A percentile compares a stretch with the other conserved stretches of the same genome.
Conservation (phyloP, 2,797 vertebrate genomes). For the Microcaecilia unicolor region DNA sequence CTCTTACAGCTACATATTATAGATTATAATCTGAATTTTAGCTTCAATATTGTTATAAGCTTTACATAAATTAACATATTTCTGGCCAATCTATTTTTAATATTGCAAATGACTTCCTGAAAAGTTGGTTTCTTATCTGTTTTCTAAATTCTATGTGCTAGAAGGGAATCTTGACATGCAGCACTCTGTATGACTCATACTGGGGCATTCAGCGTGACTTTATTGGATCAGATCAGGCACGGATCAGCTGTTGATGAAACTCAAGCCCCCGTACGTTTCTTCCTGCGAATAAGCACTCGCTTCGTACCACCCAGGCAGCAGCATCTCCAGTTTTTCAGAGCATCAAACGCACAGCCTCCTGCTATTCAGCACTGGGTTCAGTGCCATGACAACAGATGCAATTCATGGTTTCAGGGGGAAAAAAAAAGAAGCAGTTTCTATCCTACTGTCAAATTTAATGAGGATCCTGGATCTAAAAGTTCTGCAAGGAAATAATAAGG, state of each 20-base stretch:
- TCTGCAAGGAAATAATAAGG: slow-evolving; percentile 24
- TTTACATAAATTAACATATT: no score
- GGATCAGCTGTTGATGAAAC: slow-evolving; percentile 16
- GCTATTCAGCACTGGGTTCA: slow-evolving; percentile 38
- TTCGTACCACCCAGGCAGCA: slow-evolving; percentile 34
- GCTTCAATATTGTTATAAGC: no score
- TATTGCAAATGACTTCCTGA: no score
- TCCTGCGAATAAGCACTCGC: slow-evolving; percentile 25
- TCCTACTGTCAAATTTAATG: slow-evolving; percentile 33
- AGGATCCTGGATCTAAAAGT: slow-evolving; percentile 36
- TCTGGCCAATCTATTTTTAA: no score
- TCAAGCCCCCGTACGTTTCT: slow-evolving; percentile 26
- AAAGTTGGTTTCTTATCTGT: no score
- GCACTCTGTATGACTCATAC: slow-evolving; percentile 22
- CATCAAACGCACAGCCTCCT: slow-evolving; percentile 28
- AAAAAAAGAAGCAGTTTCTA: slow-evolving; percentile 24
- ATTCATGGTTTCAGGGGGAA: slow-evolving; percentile 30
- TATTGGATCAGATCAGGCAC: slow-evolving; percentile 13
- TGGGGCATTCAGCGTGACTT: not conserved
- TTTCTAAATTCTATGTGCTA: no score
- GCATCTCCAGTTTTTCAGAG: slow-evolving; percentile 29
- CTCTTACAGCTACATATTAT: no score
- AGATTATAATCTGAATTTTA: no score
- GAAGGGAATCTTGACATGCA: no score
- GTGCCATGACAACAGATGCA: slow-evolving; percentile 45